Percentiles rank a stretch among this genome's conserved stretches.
Evolutionary conservation across 2,888 invertebrate species (phyloP).

Genomic region (Xylocampa areola): DNA sequence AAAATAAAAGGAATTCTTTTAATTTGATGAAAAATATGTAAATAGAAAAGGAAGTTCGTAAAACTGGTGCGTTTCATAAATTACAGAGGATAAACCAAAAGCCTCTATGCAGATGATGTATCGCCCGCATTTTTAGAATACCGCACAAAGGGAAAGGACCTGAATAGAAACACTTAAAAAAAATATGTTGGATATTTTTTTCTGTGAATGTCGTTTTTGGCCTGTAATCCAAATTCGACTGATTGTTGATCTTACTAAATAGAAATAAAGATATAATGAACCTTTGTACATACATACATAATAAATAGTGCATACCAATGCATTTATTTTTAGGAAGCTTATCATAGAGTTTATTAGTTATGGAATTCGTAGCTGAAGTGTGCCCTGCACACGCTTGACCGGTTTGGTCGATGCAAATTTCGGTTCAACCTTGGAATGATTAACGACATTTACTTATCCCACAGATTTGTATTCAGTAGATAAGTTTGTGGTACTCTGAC

Average conservation of each 20-base stretch:
- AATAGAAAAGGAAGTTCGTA: constrained; percentile 29
- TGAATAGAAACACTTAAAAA: too few relatives aligned
- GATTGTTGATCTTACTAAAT: too few relatives aligned
- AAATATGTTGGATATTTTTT: too few relatives aligned
- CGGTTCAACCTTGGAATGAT: constrained; percentile 24
- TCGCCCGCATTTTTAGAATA: constrained; percentile 37
- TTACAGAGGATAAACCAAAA: constrained; percentile 42
- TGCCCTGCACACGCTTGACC: constrained; percentile 31
- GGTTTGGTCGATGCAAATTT: constrained; percentile 38
- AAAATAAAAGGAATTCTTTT: constrained; percentile 25
- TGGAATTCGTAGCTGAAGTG: constrained; percentile 12
- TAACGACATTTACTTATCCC: constrained; percentile 22
- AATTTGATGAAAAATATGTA: constrained; percentile 24
- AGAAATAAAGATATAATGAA: too few relatives aligned
- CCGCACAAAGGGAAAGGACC: constrained; percentile 4
- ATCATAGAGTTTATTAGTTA: constrained; percentile 8
- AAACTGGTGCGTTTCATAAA: constrained; percentile 50
- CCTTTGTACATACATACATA: too few relatives aligned
- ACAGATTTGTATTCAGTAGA: constrained; percentile 21
- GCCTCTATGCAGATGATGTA: constrained; percentile 48
- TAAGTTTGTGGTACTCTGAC: background rate
- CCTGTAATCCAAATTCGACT: too few relatives aligned
- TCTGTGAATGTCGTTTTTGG: too few relatives aligned
- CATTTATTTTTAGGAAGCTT: background rate
- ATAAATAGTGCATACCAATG: background rate